Evolutionary conservation across 2,113 vertebrate species (phyloP).

Genomic region (Brienomyrus longianalis): DNA sequence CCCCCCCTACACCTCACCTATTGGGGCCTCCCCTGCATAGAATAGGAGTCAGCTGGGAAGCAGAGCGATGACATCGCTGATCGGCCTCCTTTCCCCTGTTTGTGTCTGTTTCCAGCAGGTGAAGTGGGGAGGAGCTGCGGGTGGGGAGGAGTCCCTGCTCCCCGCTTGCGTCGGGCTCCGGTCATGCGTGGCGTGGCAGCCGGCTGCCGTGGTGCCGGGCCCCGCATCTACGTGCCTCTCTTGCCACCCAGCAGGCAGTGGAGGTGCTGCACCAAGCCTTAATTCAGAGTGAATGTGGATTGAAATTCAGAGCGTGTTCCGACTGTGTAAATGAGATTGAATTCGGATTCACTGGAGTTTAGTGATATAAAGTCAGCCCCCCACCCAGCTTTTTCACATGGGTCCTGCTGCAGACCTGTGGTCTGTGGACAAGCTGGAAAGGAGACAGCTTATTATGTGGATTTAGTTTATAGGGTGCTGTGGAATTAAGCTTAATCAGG

Average conservation of each 20-base stretch:
- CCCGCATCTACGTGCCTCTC: not conserved
- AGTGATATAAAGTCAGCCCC: not conserved
- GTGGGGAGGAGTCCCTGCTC: not conserved
- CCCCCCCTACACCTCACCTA: not conserved
- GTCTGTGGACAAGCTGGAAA: not conserved
- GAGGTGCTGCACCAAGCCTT: not conserved
- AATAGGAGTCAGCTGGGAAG: slow-evolving; percentile 1
- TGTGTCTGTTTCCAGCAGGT: not conserved
- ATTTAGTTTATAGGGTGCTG: not conserved
- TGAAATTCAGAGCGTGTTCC: not conserved
- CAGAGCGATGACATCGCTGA: not conserved
- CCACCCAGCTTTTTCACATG: not conserved
- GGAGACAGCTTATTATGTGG: not conserved
- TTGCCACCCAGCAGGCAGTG: not conserved
- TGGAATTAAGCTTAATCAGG: not conserved
- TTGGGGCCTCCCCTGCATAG: not conserved
- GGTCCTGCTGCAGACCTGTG: not conserved
- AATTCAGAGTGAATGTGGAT: not conserved
- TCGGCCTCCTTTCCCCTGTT: not conserved
- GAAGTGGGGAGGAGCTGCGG: not conserved
- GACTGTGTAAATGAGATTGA: slow-evolving; percentile 43
- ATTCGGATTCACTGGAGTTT: slow-evolving; percentile 12
- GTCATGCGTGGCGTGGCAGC: too few species aligned
- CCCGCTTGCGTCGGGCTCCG: not conserved
- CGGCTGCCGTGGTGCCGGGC: not conserved